Base-by-base conservation (phyloP, 2,888 invertebrate species). In the Trichopoda pennipes region DNA sequence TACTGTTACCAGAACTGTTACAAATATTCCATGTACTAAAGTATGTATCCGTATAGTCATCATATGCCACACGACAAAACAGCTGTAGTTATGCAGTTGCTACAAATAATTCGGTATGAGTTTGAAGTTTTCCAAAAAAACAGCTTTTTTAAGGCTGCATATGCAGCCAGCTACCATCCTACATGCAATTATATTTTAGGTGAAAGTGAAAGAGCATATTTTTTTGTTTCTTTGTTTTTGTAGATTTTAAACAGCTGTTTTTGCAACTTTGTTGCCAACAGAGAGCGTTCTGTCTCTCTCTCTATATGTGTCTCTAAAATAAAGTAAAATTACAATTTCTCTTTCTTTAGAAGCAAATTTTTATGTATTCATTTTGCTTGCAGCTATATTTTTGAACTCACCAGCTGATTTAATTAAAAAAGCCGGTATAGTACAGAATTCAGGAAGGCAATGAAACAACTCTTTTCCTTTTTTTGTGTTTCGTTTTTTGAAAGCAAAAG, bases 81-180 rank as follows among this genome's bases (percentile, higher is more conserved):
- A 81, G 81, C 81, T 81, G 81, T 81, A 81, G 81, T 81, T 81
- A 64, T 81, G 81, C 81, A 77, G 81, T 66, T 51, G 28, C 75
- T 75, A 75, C 75, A 76, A 32, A 44, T 56, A 8, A 16, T 66
- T 16, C 53, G 53, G 66, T 44, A 60, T 72, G 78, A 72, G 78
- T 60, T 55, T 51, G 72, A 44, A 64, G 63, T 51, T 44, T 17
- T 3, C 19, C 3, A 47, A 80, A 73, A 68, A 55, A n/a, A n/a
- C n/a, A n/a, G n/a, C n/a, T 56, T 72, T 64, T 64, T 55, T 12
- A 6, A 19, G 21, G 55, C 77, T 63, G 44, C 55, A 17, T 32
- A 21, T 56, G 47, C 66, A 66, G 75, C 23, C 12, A 14, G n/a
- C n/a, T n/a, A 63, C 16, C 44, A 69, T 44, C 63, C 44, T 55